phyloP scores from a whole-genome alignment of 2,888 invertebrate genomes.

The Girardia tigrina region DNA sequence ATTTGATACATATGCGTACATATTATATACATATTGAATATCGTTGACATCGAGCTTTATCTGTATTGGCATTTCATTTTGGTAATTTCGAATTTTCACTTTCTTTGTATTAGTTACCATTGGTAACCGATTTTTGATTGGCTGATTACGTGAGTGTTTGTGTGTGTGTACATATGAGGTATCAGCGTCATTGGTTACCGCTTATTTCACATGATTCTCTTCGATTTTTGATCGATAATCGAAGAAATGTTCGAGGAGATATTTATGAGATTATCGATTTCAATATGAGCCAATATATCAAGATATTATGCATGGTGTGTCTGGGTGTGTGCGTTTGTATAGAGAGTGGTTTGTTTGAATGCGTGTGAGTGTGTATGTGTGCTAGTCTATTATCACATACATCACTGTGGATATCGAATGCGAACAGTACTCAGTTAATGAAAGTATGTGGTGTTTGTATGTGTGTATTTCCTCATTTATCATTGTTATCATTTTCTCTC shows the following conservation, averaged over 20 bases:
- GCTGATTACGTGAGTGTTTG: no score
- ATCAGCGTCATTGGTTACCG: no score
- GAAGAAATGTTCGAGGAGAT: neutral
- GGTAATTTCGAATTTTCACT: neutral
- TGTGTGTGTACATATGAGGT: no score
- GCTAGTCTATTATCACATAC: no score
- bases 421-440: neutral
- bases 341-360: no score
- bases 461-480: neutral
- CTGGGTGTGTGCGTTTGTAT: no score
- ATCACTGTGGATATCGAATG: neutral
- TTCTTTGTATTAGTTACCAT: neutral
- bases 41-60: neutral
- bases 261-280: slow-evolving; percentile 16
- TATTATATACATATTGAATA: no score
- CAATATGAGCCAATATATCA: neutral
- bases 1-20: no score
- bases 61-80: slow-evolving; percentile 6
- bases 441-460: neutral
- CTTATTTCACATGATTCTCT: no score
- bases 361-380: neutral
- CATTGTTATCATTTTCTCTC: neutral
- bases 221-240: neutral
- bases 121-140: neutral
- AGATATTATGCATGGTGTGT: slow-evolving; percentile 14